Percentiles rank a stretch among this genome's conserved stretches.
Evolutionary conservation across 2,113 vertebrate species (phyloP).

Genomic region (Fregata magnificens): DNA sequence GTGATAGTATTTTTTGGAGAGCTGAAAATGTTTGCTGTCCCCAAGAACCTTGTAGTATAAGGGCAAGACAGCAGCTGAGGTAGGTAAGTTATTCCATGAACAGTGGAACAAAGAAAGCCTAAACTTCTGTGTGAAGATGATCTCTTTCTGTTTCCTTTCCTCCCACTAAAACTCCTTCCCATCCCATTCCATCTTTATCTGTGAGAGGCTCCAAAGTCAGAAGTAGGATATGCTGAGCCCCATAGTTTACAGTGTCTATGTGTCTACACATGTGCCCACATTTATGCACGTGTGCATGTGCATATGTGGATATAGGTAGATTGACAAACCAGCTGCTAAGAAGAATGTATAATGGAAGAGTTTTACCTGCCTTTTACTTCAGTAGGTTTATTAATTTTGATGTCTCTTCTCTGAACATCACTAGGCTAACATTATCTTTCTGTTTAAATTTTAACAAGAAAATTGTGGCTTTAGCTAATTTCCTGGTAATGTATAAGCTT

Average conservation of each 20-base stretch:
- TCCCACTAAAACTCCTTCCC: background rate
- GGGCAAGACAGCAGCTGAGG: background rate
- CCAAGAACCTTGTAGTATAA: background rate
- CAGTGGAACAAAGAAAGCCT: background rate
- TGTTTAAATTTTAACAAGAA: background rate
- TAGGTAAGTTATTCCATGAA: background rate
- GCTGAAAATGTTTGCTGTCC: background rate
- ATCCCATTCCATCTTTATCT: background rate
- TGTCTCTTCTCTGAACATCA: background rate
- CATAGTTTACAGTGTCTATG: fast-evolving
- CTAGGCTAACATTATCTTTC: background rate
- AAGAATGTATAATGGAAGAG: fast-evolving
- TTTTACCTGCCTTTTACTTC: background rate
- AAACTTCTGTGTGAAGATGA: background rate
- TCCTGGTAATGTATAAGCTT: background rate
- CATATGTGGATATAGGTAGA: background rate
- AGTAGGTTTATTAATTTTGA: background rate
- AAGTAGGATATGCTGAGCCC: background rate
- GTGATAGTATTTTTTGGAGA: background rate
- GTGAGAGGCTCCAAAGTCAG: background rate
- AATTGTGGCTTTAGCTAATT: background rate
- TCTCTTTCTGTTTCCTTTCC: background rate
- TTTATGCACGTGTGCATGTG: background rate
- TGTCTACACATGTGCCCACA: background rate
- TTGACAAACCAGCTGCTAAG: background rate